Evolutionary conservation across 1,140 invertebrate species (phyloP).

Genomic region (Plodia interpunctella): DNA sequence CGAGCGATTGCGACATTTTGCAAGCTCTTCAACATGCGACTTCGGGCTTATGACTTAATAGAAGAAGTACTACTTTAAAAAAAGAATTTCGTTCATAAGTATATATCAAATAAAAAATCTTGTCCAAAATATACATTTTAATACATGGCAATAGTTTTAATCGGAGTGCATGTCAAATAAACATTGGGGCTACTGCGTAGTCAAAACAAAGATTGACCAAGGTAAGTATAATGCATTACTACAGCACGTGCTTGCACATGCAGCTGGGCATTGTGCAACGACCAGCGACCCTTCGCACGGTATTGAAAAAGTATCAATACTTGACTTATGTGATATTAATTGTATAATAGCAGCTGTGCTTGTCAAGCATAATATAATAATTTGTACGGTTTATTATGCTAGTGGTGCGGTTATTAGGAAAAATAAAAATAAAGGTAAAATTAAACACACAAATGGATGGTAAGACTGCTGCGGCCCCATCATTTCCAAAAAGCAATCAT

Average conservation of each 20-base stretch:
- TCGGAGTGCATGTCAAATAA: neutral
- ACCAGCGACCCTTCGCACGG: neutral
- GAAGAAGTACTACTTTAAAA: too few species aligned
- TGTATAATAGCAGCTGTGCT: neutral
- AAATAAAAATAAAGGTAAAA: too few species aligned
- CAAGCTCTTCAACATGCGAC: too few species aligned
- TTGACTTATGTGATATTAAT: neutral
- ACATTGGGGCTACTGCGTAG: neutral
- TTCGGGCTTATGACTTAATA: too few species aligned
- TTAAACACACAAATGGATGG: too few species aligned
- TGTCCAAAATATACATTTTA: too few species aligned
- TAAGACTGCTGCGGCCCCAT: too few species aligned
- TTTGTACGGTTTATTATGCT: neutral
- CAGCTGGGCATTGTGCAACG: conserved; percentile 12
- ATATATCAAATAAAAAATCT: too few species aligned
- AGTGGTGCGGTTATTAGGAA: neutral
- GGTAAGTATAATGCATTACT: conserved; percentile 5
- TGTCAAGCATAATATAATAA: too few species aligned
- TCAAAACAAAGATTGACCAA: neutral
- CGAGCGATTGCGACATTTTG: too few species aligned
- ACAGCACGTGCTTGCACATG: conserved; percentile 7
- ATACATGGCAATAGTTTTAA: neutral
- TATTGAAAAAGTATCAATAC: neutral
- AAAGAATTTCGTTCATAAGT: too few species aligned
- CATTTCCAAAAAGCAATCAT: too few species aligned